Evolutionary conservation across 2,888 invertebrate genomes (phyloP).

Genomic region (Acrocyrtus sp.): DNA sequence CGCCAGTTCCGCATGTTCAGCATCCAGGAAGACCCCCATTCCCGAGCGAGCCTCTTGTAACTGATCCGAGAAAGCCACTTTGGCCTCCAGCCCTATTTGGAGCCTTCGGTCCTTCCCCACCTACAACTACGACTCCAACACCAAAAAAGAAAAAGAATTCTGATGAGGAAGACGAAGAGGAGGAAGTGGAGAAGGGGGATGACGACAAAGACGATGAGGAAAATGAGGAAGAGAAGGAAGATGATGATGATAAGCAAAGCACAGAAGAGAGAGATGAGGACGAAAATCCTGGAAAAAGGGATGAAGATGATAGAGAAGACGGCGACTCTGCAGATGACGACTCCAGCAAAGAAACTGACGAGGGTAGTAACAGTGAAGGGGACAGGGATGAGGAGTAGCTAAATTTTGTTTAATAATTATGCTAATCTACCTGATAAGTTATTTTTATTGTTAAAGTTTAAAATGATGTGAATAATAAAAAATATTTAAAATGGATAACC

Average conservation of each 20-base stretch:
- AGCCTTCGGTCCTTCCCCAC: slow-evolving; percentile 17
- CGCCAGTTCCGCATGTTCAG: slow-evolving; percentile 50
- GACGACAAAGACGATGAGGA: slow-evolving; percentile 23
- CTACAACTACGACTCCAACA: not conserved
- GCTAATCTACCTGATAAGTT: too few species aligned
- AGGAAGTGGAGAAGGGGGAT: slow-evolving; percentile 11
- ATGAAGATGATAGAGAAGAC: not conserved
- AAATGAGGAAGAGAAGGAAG: not conserved
- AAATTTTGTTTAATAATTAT: too few species aligned
- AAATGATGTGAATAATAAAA: too few species aligned
- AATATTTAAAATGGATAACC: too few species aligned
- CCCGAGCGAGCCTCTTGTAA: slow-evolving; percentile 48
- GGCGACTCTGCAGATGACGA: slow-evolving; percentile 2
- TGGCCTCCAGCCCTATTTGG: slow-evolving; percentile 21
- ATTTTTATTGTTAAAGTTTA: too few species aligned
- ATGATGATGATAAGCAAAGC: slow-evolving; percentile 21
- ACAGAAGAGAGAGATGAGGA: slow-evolving; percentile 5
- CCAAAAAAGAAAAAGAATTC: not conserved
- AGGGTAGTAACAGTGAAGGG: slow-evolving; percentile 8
- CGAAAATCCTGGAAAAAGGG: slow-evolving; percentile 2
- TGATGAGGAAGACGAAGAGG: slow-evolving; percentile 32
- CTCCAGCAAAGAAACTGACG: slow-evolving; percentile 9
- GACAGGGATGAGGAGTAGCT: slow-evolving; percentile 3
- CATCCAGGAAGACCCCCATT: slow-evolving; percentile 52
- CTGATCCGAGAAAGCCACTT: slow-evolving; percentile 30